A percentile compares a stretch with the other conserved stretches of the same genome.
Conservation (phyloP, 2,113 vertebrate genomes). For the Istiophorus platypterus region DNA sequence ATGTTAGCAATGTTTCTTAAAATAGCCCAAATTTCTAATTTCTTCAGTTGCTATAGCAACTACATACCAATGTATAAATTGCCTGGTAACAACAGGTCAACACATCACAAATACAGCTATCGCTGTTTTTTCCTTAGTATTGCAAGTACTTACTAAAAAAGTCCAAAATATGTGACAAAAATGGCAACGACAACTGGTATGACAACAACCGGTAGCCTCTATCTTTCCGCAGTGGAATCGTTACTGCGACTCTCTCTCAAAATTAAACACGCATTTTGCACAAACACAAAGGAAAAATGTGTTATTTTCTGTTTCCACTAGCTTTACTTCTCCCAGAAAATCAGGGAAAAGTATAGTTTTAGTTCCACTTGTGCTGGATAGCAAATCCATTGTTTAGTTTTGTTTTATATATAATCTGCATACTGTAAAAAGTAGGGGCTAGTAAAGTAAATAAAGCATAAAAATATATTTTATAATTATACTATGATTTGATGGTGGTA, state of each 20-base stretch:
- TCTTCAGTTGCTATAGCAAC: not conserved
- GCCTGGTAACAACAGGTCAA: slow-evolving; percentile 2
- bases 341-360: slow-evolving; percentile 11
- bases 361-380: slow-evolving; percentile 12
- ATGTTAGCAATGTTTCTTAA: not conserved
- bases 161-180: not conserved
- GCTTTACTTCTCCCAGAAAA: slow-evolving; percentile 7
- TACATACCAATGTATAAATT: not conserved
- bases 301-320: slow-evolving; percentile 31
- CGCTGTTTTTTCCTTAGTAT: not conserved
- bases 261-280: slow-evolving; percentile 43
- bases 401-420: not conserved
- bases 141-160: not conserved
- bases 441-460: not conserved
- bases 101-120: not conserved
- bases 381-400: not conserved
- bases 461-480: not conserved
- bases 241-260: not conserved
- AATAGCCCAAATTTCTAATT: not conserved
- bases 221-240: not conserved
- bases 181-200: not conserved
- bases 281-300: not conserved
- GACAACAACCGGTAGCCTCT: not conserved
- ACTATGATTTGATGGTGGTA: no score
- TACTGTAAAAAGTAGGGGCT: not conserved